Conservation (phyloP, 2,113 vertebrate species). For the Amphiprion ocellaris region DNA sequence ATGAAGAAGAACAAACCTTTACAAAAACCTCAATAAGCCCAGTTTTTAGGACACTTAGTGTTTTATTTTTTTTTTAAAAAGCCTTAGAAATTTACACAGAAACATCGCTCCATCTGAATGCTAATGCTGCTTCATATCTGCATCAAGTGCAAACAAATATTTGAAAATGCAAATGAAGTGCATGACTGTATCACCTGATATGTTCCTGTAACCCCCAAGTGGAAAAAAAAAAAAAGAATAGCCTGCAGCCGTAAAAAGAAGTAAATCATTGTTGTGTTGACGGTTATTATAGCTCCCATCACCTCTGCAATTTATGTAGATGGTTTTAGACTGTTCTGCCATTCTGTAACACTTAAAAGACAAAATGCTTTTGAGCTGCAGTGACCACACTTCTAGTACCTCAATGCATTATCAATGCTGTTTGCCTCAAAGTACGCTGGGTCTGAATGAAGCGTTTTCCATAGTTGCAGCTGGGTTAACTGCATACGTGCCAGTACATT, state of each 20-base stretch:
- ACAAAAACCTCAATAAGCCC: too few relatives aligned
- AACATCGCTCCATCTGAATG: too few relatives aligned
- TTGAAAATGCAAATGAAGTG: too few relatives aligned
- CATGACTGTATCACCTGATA: too few relatives aligned
- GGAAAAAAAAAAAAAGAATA: neutral
- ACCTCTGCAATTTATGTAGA: neutral
- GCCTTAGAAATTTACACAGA: too few relatives aligned
- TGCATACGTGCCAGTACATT: constrained; percentile 71
- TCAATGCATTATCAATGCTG: neutral
- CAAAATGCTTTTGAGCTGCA: neutral
- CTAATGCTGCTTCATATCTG: too few relatives aligned
- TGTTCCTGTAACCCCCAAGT: too few relatives aligned
- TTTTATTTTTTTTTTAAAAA: too few relatives aligned
- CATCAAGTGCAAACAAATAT: too few relatives aligned
- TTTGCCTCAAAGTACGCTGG: neutral
- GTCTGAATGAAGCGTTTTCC: constrained; percentile 21
- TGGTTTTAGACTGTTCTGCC: neutral
- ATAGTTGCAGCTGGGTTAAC: constrained; percentile 17
- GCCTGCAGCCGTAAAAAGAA: neutral
- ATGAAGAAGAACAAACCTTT: too few relatives aligned
- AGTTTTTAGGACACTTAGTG: too few relatives aligned
- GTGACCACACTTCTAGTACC: neutral
- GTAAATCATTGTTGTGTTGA: neutral
- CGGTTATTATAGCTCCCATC: neutral
- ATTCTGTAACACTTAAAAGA: neutral